Evolutionary conservation across 2,113 vertebrate species (phyloP).

Genomic region (Laterallus jamaicensis): DNA sequence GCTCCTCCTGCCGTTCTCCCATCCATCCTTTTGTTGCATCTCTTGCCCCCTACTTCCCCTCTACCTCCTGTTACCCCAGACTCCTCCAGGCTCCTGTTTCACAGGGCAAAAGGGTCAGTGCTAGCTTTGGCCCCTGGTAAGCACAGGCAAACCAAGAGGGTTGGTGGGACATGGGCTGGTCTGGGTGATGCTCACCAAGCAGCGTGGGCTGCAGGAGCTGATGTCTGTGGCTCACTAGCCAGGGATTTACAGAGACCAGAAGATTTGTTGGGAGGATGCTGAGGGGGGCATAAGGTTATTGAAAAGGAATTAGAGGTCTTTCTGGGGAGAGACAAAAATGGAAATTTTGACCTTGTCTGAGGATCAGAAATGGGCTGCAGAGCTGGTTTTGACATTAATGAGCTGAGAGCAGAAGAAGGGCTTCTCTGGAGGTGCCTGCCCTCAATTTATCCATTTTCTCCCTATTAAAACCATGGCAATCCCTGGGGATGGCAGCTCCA

Average conservation of each 20-base stretch:
- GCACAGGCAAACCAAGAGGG: background rate
- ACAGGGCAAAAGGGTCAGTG: background rate
- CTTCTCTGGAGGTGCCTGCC: constrained; percentile 15
- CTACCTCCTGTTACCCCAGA: background rate
- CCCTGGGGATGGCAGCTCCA: background rate
- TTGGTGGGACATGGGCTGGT: accelerated
- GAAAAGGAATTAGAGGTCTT: background rate
- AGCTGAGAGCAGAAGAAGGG: background rate
- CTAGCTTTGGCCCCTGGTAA: background rate
- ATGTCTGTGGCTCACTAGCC: background rate
- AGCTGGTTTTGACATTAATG: background rate
- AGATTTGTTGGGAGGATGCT: background rate
- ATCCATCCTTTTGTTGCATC: background rate
- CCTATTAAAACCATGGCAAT: background rate
- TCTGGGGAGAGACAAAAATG: background rate
- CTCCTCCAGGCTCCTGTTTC: background rate
- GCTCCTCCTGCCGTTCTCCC: background rate
- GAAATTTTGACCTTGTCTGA: constrained; percentile 41
- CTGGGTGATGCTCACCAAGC: background rate
- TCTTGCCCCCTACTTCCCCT: background rate
- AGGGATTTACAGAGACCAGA: background rate
- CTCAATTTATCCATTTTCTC: constrained; percentile 41
- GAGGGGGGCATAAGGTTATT: background rate
- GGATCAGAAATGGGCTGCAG: constrained; percentile 3
- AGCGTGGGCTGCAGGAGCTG: background rate